Conservation (phyloP, 2,797 vertebrate genomes). For the Spinus olivaceus region DNA sequence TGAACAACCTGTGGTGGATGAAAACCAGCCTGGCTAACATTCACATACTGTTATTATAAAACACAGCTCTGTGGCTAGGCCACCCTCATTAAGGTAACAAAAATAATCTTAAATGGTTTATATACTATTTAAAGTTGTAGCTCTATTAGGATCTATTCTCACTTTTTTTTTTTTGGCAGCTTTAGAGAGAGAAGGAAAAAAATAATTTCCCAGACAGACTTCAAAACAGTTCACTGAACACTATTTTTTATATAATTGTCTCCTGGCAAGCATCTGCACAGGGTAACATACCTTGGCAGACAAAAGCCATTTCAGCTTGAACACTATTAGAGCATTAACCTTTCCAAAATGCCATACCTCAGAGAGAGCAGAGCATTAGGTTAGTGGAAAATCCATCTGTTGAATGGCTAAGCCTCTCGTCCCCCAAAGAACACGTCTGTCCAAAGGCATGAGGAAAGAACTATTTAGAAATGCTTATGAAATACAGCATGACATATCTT, state of each 20-base stretch:
- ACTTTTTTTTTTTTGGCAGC: too few relatives aligned
- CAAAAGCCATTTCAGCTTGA: neutral
- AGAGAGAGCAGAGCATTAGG: neutral
- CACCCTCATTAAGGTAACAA: neutral
- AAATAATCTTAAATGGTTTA: neutral
- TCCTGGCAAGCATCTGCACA: neutral
- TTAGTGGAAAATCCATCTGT: neutral
- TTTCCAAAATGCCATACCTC: neutral
- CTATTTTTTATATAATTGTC: neutral
- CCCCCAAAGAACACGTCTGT: neutral
- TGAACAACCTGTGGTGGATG: neutral
- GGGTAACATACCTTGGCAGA: neutral
- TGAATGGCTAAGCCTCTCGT: neutral
- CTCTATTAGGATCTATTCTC: neutral
- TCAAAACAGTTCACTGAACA: neutral
- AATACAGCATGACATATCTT: neutral
- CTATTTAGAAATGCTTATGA: neutral
- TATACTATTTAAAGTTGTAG: neutral
- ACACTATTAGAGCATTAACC: neutral
- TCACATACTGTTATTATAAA: neutral
- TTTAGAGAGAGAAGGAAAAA: neutral
- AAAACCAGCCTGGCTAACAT: neutral
- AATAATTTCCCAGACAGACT: neutral
- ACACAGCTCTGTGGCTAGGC: neutral
- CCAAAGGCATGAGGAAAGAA: neutral